Conservation (phyloP, 2,888 invertebrate species). For the Hirtodrosophila trivittata region DNA sequence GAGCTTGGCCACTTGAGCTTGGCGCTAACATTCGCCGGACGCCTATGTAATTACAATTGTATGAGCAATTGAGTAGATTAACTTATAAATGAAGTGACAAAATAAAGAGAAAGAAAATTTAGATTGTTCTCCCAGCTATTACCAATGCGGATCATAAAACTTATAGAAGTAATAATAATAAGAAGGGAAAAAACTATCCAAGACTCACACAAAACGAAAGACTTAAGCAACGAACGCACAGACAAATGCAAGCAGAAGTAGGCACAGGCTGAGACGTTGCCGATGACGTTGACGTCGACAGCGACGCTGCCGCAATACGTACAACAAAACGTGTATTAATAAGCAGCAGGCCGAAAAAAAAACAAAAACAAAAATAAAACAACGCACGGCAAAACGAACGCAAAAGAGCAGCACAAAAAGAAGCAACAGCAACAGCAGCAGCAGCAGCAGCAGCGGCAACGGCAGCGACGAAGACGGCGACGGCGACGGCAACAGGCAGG, state of each 20-base stretch:
- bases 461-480: slow-evolving; percentile 67
- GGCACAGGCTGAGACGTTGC: slow-evolving; percentile 25
- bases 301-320: slow-evolving; percentile 51
- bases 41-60: slow-evolving; percentile 48
- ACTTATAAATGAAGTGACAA: slow-evolving; percentile 2
- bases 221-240: slow-evolving; percentile 72
- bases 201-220: slow-evolving; percentile 62
- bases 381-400: slow-evolving; percentile 69
- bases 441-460: slow-evolving; percentile 35
- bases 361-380: slow-evolving; percentile 55
- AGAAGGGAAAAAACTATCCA: slow-evolving; percentile 36
- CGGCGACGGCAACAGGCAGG: slow-evolving; percentile 59
- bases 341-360: slow-evolving; percentile 63
- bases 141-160: slow-evolving; percentile 22
- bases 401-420: slow-evolving; percentile 69
- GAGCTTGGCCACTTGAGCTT: slow-evolving; percentile 44
- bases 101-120: slow-evolving; percentile 28
- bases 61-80: slow-evolving; percentile 18
- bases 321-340: slow-evolving; percentile 74
- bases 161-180: slow-evolving; percentile 17
- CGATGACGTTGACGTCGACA: slow-evolving; percentile 11
- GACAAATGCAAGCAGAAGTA: slow-evolving; percentile 42
- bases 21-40: slow-evolving; percentile 73
- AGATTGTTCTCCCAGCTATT: slow-evolving; percentile 18
- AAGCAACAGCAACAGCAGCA: slow-evolving; percentile 54